Base-by-base conservation (phyloP, 2,797 vertebrate genomes). In the Oryzias sinensis region DNA sequence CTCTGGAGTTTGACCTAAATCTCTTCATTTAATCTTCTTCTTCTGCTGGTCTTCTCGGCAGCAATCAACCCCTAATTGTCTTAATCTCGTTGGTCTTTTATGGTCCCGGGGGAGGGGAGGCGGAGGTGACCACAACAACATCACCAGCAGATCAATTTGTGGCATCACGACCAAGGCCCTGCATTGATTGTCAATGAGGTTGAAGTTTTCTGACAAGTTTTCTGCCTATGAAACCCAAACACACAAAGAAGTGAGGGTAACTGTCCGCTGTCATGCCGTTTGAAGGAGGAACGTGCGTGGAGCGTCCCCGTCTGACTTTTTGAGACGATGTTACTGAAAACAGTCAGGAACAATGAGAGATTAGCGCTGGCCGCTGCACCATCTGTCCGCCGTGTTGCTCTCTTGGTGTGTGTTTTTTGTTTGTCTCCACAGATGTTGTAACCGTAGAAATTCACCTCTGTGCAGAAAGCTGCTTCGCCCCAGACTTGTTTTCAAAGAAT, bases 1-100 rank as follows among this genome's bases (percentile, higher is more conserved):
- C 60, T 63, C 72, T 76, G 74, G 67, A 69, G 81, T 89, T 84
- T 91, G 91, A 92, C 92, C 91, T 86, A 92, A 91, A 92, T 93
- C 91, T 80, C 77, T 57, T 53, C 46, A 60, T 89, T 89, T 92
- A 92, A 92, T 92, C 91, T 85, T 54, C 79, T 76, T 56, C 22
- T 41, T n/a, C 42, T 44, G 9, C 73, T 84, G 63, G 74, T 78
- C 77, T 75, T 85, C 84, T 74, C 75, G 81, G 83, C 73, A 81
- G 83, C 88, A 88, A 86, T 86, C 82, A 85, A 76, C 75, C 71
- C 62, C 84, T 91, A 91, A 91, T 89, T 91, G 85, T 86, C 77
- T 85, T 89, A 91, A 90, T 91, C 89, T 85, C 61, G 66, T 76
- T 77, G 60, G 84, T 87, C 85, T 86, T 80, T 85, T 85, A 81